Percentiles rank a stretch among this genome's conserved stretches.
These are phyloP conservation scores for Abscondita cerata DNA, from an alignment of 2,888 invertebrate species.

Conservation along the genomic window DNA sequence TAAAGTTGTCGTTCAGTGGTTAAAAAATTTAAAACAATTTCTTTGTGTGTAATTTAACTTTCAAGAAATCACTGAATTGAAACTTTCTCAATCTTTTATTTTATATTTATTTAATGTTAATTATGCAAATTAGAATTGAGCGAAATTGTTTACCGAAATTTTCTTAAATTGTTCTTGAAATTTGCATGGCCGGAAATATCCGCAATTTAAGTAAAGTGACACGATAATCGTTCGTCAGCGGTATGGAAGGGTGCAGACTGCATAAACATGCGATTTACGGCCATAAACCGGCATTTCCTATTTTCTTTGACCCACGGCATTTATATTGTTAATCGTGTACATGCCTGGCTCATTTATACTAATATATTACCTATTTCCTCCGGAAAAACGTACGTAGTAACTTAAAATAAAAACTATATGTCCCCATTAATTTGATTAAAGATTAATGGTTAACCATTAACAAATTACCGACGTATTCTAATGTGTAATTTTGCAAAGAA, in stretches of 20 bases:
- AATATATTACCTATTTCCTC: conserved; percentile 34
- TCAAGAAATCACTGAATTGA: too few relatives aligned
- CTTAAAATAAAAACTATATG: conserved; percentile 24
- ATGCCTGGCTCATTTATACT: conserved; percentile 29
- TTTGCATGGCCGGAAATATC: conserved; percentile 28
- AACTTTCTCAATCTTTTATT: too few relatives aligned
- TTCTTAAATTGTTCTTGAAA: conserved; percentile 15
- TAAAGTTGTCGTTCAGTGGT: too few relatives aligned
- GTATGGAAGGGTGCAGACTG: conserved; percentile 2
- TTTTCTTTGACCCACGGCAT: conserved; percentile 20
- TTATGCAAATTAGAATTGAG: conserved; percentile 19
- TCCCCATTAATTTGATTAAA: conserved; percentile 17
- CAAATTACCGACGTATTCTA: conserved; percentile 8
- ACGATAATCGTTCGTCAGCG: conserved; percentile 25
- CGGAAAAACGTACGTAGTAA: conserved; percentile 29
- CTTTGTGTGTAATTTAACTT: too few relatives aligned
- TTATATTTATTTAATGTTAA: conserved; percentile 6
- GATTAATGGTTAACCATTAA: conserved; percentile 5
- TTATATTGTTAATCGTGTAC: conserved; percentile 15
- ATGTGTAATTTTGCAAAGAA: conserved; percentile 16
- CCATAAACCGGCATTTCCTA: conserved; percentile 13
- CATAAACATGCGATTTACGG: conserved; percentile 17
- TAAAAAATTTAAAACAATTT: too few relatives aligned
- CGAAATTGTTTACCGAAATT: conserved; percentile 19
- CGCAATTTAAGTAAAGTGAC: conserved; percentile 24